Evolutionary conservation across 2,888 invertebrate species (phyloP).

Genomic region (Hyposoter didymator): DNA sequence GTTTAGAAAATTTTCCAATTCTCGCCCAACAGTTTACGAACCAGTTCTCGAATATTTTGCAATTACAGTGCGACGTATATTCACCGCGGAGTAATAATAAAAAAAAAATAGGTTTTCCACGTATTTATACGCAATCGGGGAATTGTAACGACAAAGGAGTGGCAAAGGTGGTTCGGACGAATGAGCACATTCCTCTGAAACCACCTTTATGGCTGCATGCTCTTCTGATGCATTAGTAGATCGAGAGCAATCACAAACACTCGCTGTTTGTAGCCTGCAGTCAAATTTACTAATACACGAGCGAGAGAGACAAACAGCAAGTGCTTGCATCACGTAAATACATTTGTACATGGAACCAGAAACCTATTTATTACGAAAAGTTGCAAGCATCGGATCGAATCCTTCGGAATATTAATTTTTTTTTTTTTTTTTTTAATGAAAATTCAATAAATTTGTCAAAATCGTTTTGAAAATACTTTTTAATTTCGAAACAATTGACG

Average conservation of each 20-base stretch:
- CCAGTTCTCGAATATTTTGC: not conserved
- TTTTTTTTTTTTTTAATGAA: too few species aligned
- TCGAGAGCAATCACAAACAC: constrained; percentile 10
- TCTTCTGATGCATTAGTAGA: constrained; percentile 30
- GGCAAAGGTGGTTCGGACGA: constrained; percentile 41
- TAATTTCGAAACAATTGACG: too few species aligned
- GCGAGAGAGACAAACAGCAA: constrained; percentile 40
- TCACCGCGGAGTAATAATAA: not conserved
- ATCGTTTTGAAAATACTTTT: too few species aligned
- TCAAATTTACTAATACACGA: not conserved
- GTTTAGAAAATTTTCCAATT: not conserved
- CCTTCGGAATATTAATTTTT: too few species aligned
- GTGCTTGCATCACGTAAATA: constrained; percentile 1
- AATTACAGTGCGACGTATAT: not conserved
- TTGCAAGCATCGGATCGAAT: not conserved
- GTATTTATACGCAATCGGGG: constrained; percentile 18
- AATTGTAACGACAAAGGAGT: constrained; percentile 21
- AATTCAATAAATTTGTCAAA: too few species aligned
- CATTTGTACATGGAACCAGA: not conserved
- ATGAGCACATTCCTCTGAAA: constrained; percentile 62
- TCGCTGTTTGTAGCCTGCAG: not conserved
- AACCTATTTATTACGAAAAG: not conserved
- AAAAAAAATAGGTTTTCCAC: not conserved
- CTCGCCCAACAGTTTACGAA: not conserved
- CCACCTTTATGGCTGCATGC: constrained; percentile 29